phyloP scores from a whole-genome alignment of 2,888 invertebrate genomes.

The Drepana falcataria region DNA sequence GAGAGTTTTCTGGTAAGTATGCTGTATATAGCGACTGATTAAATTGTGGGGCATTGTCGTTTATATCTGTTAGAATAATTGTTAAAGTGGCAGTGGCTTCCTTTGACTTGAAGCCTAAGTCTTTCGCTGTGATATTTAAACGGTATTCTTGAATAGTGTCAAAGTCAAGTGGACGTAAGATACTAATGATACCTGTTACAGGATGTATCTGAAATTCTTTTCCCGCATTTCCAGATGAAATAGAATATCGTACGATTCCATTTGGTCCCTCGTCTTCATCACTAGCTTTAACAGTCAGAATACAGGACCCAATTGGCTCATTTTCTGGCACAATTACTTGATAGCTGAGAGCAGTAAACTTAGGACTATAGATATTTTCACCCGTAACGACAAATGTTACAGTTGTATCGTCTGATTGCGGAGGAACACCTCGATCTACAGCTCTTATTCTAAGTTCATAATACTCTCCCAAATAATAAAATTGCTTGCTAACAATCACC shows the following conservation, averaged over 20 bases:
- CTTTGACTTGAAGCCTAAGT: conserved; percentile 89
- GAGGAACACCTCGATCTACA: conserved; percentile 91
- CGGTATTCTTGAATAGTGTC: conserved; percentile 91
- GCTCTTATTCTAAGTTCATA: conserved; percentile 86
- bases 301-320: conserved; percentile 90
- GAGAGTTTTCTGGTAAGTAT: conserved; percentile 89
- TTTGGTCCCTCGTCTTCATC: conserved; percentile 94
- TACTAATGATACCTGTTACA: conserved; percentile 87
- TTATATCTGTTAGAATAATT: conserved; percentile 93
- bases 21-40: conserved; percentile 87
- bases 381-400: conserved; percentile 90
- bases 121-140: conserved; percentile 91
- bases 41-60: conserved; percentile 94
- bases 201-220: conserved; percentile 89
- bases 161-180: conserved; percentile 89
- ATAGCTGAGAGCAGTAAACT: conserved; percentile 90
- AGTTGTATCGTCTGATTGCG: conserved; percentile 86
- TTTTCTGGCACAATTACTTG: conserved; percentile 95
- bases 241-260: conserved; percentile 90
- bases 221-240: conserved; percentile 89
- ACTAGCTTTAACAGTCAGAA: conserved; percentile 89
- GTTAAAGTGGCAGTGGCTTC: conserved; percentile 89
- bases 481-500: conserved; percentile 83
- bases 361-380: conserved; percentile 88
- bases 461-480: conserved; percentile 79